These are phyloP conservation scores for Notocelia uddmanniana DNA, from an alignment of 2,888 invertebrate species.

Conservation along the genomic window DNA sequence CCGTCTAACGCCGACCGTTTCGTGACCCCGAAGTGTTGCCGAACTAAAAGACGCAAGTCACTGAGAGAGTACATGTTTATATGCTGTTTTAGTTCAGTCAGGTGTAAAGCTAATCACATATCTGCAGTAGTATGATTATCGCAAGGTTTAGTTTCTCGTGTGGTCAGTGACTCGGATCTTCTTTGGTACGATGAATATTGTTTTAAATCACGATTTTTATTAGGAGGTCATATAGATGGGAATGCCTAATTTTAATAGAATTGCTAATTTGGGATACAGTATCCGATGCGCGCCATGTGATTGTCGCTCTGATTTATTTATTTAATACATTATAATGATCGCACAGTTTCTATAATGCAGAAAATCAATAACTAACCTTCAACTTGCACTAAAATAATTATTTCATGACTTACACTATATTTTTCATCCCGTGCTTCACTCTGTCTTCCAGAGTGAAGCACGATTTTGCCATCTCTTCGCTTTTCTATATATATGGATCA, in stretches of 20 bases:
- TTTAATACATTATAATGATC: background rate
- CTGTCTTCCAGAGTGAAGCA: too few species aligned
- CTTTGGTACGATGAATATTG: conserved; percentile 58
- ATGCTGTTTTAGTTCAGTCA: conserved; percentile 18
- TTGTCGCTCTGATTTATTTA: background rate
- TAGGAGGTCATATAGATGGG: conserved; percentile 44
- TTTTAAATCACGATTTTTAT: conserved; percentile 62
- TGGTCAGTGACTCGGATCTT: conserved; percentile 79
- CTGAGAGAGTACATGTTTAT: conserved; percentile 7
- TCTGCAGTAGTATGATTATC: conserved; percentile 85
- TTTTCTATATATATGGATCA: too few species aligned
- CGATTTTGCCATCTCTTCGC: too few species aligned
- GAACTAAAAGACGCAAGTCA: conserved; percentile 29
- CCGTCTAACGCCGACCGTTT: conserved; percentile 82
- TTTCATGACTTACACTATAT: too few species aligned
- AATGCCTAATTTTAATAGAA: background rate
- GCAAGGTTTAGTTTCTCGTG: conserved; percentile 78
- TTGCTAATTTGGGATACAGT: background rate
- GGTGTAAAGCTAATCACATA: conserved; percentile 77
- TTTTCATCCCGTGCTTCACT: too few species aligned
- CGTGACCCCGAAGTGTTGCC: conserved; percentile 73
- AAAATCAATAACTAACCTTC: too few species aligned
- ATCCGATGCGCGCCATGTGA: background rate
- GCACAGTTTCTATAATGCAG: too few species aligned
- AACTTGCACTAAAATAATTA: too few species aligned